These are phyloP conservation scores for Eueremaeus valkanovi DNA, from an alignment of 2,888 invertebrate species.

Conservation along the genomic window DNA sequence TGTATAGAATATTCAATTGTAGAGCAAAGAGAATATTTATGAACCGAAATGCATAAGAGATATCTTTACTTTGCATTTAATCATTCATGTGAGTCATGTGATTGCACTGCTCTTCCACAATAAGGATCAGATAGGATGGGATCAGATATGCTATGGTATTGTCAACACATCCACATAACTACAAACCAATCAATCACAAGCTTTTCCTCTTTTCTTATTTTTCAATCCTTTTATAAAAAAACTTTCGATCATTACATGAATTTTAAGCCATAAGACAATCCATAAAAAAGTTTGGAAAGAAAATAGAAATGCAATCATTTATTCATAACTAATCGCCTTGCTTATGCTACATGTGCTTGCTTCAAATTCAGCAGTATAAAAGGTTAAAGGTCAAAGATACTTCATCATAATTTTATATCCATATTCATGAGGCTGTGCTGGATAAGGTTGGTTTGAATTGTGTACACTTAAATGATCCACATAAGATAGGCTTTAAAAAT, in stretches of 20 bases:
- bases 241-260: neutral
- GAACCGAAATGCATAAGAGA: neutral
- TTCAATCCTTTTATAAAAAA: neutral
- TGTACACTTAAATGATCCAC: too few species aligned
- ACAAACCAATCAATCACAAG: neutral
- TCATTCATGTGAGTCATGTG: neutral
- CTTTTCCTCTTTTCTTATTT: neutral
- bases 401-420: too few species aligned
- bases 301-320: too few species aligned
- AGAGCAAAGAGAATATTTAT: neutral
- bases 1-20: neutral
- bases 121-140: neutral
- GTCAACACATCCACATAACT: neutral
- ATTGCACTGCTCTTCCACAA: neutral
- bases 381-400: too few species aligned
- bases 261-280: too few species aligned
- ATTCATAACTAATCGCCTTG: too few species aligned
- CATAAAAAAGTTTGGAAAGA: too few species aligned
- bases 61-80: neutral
- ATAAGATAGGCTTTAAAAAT: too few species aligned
- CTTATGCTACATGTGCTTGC: too few species aligned
- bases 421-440: too few species aligned
- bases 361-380: too few species aligned
- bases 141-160: neutral
- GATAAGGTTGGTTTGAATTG: too few species aligned